Percentiles rank a stretch among this genome's conserved stretches.
These are phyloP conservation scores for Scalopus aquaticus DNA, from an alignment of 2,113 vertebrate genomes.

Conservation along the genomic window DNA sequence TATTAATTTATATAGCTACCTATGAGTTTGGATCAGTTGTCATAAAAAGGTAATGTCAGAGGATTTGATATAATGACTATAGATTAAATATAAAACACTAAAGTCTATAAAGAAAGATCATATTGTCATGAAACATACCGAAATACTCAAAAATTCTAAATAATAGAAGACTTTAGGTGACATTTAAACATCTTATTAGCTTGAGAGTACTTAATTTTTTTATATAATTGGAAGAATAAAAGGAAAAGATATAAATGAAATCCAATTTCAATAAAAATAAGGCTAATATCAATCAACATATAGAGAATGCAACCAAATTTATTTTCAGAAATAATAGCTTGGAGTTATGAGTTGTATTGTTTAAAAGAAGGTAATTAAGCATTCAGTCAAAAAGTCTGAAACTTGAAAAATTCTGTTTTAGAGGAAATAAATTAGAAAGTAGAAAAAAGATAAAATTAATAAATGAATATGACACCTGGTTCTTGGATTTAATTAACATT, in stretches of 20 bases:
- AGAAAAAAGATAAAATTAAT: background rate
- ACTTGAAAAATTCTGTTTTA: background rate
- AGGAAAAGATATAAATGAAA: background rate
- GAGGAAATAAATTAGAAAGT: background rate
- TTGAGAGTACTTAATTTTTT: background rate
- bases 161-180: background rate
- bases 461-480: background rate
- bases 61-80: background rate
- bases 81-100: background rate
- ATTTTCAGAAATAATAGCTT: background rate
- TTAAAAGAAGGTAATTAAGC: background rate
- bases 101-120: background rate
- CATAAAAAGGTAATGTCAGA: background rate
- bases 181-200: background rate
- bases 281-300: background rate
- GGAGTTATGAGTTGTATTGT: background rate
- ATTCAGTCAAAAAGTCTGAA: background rate
- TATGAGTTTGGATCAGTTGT: background rate
- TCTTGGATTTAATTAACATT: background rate
- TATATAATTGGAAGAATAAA: background rate
- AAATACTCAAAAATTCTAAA: conserved; percentile 29
- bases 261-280: conserved; percentile 9
- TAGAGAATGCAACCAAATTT: background rate
- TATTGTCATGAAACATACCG: background rate
- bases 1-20: background rate